Conservation (phyloP, 2,113 vertebrate genomes). For the Fukomys damarensis region DNA sequence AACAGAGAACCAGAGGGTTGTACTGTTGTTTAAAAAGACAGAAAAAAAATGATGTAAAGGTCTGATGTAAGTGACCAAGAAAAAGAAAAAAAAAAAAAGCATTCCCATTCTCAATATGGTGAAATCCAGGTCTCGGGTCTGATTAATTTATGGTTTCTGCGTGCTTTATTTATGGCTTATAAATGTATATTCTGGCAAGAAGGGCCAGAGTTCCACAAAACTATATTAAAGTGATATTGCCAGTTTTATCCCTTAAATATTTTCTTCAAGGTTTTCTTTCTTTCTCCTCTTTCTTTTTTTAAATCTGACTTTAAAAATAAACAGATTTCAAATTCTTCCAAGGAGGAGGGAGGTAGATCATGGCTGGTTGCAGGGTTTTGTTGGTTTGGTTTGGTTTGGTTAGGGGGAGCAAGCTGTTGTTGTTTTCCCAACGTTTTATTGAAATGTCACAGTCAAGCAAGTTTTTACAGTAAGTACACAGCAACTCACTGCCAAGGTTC, state of each 20-base stretch:
- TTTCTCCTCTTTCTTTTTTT: background rate
- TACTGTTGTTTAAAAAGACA: conserved; percentile 82
- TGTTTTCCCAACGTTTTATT: conserved; percentile 31
- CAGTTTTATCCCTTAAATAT: conserved; percentile 87
- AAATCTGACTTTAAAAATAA: conserved; percentile 39
- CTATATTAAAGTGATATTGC: conserved; percentile 98
- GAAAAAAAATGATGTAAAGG: conserved; percentile 56
- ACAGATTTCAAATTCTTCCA: conserved; percentile 5
- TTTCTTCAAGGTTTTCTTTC: conserved; percentile 67
- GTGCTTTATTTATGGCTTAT: conserved; percentile 99
- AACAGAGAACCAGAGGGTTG: conserved; percentile 90
- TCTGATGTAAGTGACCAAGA: conserved; percentile 87
- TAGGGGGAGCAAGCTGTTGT: background rate
- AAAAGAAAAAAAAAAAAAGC: conserved; percentile 78
- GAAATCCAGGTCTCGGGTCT: conserved; percentile 88
- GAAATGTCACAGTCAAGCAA: background rate
- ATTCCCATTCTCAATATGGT: conserved; percentile 87
- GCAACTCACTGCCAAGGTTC: background rate
- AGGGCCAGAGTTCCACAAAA: conserved; percentile 91
- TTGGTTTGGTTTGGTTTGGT: background rate
- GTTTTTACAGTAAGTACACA: background rate
- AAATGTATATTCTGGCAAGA: conserved; percentile 96
- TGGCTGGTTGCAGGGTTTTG: background rate
- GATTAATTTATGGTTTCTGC: conserved; percentile 96
- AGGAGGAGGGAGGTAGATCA: background rate